These are phyloP conservation scores for Crocallis elinguaria DNA, from an alignment of 2,888 invertebrate species.

Conservation along the genomic window DNA sequence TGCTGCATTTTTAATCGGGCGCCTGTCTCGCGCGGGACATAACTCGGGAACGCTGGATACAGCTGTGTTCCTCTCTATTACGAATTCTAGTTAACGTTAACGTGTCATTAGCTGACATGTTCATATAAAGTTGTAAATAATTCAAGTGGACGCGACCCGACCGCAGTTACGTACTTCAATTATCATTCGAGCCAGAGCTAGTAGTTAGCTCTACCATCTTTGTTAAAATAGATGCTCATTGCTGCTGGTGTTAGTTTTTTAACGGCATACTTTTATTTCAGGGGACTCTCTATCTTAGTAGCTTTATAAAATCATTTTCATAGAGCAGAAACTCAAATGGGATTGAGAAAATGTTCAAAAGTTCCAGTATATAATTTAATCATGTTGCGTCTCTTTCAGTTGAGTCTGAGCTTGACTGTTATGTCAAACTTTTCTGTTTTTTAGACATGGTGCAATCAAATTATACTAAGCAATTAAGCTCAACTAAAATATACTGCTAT, in stretches of 20 bases:
- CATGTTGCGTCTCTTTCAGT: no score
- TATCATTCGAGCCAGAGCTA: slow-evolving; percentile 28
- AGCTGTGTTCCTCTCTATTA: slow-evolving; percentile 79
- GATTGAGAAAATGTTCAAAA: neutral
- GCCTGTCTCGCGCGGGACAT: slow-evolving; percentile 82
- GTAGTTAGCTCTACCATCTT: slow-evolving; percentile 26
- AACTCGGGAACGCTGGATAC: slow-evolving; percentile 78
- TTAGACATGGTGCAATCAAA: no score
- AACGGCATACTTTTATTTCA: no score
- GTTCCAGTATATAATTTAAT: no score
- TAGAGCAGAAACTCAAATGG: neutral
- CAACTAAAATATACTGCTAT: no score
- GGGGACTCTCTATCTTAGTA: no score
- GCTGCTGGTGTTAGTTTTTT: slow-evolving; percentile 20
- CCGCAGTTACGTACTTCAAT: slow-evolving; percentile 41
- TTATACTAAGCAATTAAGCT: no score
- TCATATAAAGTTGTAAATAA: slow-evolving; percentile 76
- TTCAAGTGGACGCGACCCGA: slow-evolving; percentile 70
- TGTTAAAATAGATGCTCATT: slow-evolving; percentile 25
- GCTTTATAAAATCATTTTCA: neutral
- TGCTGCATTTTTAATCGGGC: slow-evolving; percentile 81
- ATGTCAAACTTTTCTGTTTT: no score
- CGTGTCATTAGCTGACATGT: slow-evolving; percentile 80
- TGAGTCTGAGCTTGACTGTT: no score
- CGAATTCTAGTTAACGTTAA: slow-evolving; percentile 82